phyloP scores from a whole-genome alignment of 2,797 vertebrate genomes.

The Clarias pachynema region DNA sequence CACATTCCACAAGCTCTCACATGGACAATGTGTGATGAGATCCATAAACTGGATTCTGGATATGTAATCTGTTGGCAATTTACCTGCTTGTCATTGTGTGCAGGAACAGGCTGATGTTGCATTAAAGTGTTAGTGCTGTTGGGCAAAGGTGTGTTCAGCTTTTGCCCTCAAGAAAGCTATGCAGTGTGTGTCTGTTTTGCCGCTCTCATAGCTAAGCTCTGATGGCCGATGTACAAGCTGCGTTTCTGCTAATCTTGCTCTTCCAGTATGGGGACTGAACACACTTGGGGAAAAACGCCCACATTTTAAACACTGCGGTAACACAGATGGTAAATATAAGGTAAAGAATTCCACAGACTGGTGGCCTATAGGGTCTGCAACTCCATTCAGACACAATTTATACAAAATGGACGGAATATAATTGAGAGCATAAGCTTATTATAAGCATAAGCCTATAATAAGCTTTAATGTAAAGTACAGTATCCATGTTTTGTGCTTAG shows the following conservation, averaged over 20 bases:
- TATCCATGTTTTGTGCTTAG: background rate
- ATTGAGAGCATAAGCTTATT: too few relatives aligned
- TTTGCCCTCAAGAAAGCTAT: too few relatives aligned
- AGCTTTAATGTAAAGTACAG: background rate
- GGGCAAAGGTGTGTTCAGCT: background rate
- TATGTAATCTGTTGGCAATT: background rate
- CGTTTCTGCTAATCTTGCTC: conserved; percentile 41
- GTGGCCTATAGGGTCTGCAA: background rate
- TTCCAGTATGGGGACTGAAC: conserved; percentile 49
- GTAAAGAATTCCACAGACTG: background rate
- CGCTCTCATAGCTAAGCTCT: background rate
- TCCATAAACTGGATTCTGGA: background rate
- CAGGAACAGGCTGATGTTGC: too few relatives aligned
- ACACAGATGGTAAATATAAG: conserved; percentile 3
- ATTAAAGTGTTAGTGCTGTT: background rate
- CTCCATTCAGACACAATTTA: background rate
- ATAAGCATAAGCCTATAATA: background rate
- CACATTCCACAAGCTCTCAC: background rate
- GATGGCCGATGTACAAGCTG: background rate
- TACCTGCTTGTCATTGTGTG: background rate
- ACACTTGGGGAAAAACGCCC: conserved; percentile 7
- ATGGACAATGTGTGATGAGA: background rate
- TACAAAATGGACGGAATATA: too few relatives aligned
- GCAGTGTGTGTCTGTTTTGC: background rate
- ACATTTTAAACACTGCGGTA: conserved; percentile 33